Evolutionary conservation across 1,140 invertebrate species (phyloP).

Genomic region (Drosophila ogumai): DNA sequence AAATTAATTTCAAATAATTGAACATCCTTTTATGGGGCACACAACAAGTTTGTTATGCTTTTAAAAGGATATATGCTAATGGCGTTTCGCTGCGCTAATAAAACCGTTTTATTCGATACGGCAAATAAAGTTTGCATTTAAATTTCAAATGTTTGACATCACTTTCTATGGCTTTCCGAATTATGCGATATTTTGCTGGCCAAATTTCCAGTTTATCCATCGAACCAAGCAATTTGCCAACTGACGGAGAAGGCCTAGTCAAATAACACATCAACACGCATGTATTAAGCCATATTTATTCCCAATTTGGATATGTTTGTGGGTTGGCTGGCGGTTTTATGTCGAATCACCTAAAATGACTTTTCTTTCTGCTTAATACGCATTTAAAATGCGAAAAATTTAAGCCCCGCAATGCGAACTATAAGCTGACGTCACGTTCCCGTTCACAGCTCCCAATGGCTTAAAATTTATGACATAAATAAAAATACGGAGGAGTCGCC

Average conservation of each 20-base stretch:
- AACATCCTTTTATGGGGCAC: not conserved
- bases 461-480: conserved; percentile 83
- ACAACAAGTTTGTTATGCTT: conserved; percentile 17
- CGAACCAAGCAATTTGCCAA: conserved; percentile 31
- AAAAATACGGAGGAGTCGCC: conserved; percentile 62
- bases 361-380: conserved; percentile 61
- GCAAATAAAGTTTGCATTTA: conserved; percentile 26
- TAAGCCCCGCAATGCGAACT: conserved; percentile 59
- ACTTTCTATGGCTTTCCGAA: conserved; percentile 28
- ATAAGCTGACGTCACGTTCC: conserved; percentile 68
- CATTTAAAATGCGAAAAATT: conserved; percentile 65
- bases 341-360: conserved; percentile 61
- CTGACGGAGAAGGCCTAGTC: conserved; percentile 13
- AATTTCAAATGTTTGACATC: conserved; percentile 30
- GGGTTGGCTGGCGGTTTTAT: conserved; percentile 26
- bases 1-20: conserved; percentile 8
- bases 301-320: conserved; percentile 29
- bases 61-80: conserved; percentile 12
- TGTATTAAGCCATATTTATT: conserved; percentile 51
- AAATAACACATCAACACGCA: conserved; percentile 39
- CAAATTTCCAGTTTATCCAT: conserved; percentile 25
- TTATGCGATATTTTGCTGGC: conserved; percentile 28
- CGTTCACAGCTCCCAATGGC: conserved; percentile 79
- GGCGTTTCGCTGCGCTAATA: conserved; percentile 9
- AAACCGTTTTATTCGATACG: conserved; percentile 15